Evolutionary conservation across 2,113 vertebrate species (phyloP).

Genomic region (Clinocottus analis): DNA sequence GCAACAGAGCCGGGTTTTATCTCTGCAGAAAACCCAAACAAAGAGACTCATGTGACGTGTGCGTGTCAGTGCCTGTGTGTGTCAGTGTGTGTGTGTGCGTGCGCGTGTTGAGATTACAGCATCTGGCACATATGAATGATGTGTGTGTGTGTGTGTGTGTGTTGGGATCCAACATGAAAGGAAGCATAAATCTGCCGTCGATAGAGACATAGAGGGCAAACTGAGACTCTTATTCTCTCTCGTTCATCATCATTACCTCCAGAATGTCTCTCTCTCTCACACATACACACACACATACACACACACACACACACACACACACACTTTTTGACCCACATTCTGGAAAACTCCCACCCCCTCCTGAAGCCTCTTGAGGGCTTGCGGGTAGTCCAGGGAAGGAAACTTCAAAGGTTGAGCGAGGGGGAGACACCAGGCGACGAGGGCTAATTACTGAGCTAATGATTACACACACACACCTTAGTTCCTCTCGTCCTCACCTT

Average conservation of each 20-base stretch:
- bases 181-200: slow-evolving; percentile 8
- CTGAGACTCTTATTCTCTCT: background rate
- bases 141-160: slow-evolving; percentile 13
- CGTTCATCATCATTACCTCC: slow-evolving; percentile 40
- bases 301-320: slow-evolving; percentile 19
- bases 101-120: slow-evolving; percentile 38
- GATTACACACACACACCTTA: slow-evolving; percentile 14
- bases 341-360: slow-evolving; percentile 36
- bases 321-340: slow-evolving; percentile 68
- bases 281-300: slow-evolving; percentile 24
- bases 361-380: slow-evolving; percentile 52
- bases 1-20: slow-evolving; percentile 76
- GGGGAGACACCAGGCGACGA: slow-evolving; percentile 38
- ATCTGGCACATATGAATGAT: slow-evolving; percentile 52
- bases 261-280: slow-evolving; percentile 10
- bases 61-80: background rate
- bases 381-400: slow-evolving; percentile 52
- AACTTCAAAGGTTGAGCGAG: slow-evolving; percentile 68
- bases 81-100: slow-evolving; percentile 6
- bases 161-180: slow-evolving; percentile 45
- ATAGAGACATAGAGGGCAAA: slow-evolving; percentile 11
- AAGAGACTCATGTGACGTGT: slow-evolving; percentile 70
- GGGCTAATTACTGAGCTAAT: slow-evolving; percentile 65
- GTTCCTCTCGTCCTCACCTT: background rate
- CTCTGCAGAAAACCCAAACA: slow-evolving; percentile 76